A percentile compares a stretch with the other conserved stretches of the same genome.
Evolutionary conservation across 2,113 vertebrate genomes (phyloP).

Genomic region (Apteryx owenii): DNA sequence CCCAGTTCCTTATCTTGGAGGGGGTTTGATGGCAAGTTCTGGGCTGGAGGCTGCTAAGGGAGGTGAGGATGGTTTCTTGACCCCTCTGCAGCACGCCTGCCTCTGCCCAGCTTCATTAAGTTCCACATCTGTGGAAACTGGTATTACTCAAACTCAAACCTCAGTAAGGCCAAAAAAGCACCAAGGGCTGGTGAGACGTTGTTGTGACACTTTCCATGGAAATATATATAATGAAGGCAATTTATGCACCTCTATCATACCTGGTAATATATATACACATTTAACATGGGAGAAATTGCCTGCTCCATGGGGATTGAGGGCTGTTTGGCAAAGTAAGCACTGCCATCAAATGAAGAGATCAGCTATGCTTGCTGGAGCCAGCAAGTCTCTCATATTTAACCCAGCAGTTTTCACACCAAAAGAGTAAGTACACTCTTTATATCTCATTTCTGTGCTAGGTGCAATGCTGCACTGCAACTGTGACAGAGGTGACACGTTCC

Average conservation of each 20-base stretch:
- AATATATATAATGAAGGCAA: not conserved
- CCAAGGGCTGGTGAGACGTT: not conserved
- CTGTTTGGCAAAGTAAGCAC: constrained; percentile 29
- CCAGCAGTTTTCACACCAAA: constrained; percentile 39
- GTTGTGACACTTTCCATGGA: not conserved
- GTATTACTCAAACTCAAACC: not conserved
- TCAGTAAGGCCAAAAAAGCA: not conserved
- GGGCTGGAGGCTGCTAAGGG: not conserved
- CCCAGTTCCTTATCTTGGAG: not conserved
- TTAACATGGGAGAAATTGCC: not conserved
- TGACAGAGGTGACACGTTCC: constrained; percentile 15
- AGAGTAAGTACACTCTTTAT: constrained; percentile 12
- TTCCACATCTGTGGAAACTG: not conserved
- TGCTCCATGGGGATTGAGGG: not conserved
- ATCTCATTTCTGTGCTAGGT: constrained; percentile 33
- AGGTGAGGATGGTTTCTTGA: not conserved
- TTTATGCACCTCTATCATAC: not conserved
- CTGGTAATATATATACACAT: not conserved
- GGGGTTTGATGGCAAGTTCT: not conserved
- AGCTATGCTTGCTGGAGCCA: not conserved
- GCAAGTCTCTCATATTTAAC: constrained; percentile 22
- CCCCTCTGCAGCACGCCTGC: not conserved
- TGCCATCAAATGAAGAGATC: constrained; percentile 51
- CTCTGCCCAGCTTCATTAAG: not conserved
- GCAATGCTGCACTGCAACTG: not conserved